Conservation (phyloP, 2,113 vertebrate species). For the Mixornis gularis region DNA sequence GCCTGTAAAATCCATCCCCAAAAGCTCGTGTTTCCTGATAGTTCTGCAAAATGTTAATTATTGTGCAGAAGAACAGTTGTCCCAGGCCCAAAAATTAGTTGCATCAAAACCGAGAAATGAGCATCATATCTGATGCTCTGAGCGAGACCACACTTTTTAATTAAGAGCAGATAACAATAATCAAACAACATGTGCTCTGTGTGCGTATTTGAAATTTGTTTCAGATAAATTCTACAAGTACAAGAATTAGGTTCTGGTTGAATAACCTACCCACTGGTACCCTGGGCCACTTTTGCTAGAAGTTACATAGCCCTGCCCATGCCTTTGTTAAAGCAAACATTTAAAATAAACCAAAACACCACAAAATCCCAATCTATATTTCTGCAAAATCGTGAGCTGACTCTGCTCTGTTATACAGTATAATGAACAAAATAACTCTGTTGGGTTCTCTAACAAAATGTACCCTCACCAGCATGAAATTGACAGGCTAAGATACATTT, state of each 20-base stretch:
- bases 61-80: background rate
- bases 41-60: background rate
- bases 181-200: background rate
- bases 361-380: background rate
- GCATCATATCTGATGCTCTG: background rate
- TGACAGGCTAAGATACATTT: constrained; percentile 24
- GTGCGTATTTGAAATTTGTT: background rate
- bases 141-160: background rate
- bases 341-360: background rate
- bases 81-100: background rate
- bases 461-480: background rate
- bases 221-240: background rate
- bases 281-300: background rate
- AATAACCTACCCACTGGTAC: background rate
- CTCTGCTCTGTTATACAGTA: background rate
- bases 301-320: background rate
- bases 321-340: background rate
- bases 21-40: background rate
- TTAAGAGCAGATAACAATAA: background rate
- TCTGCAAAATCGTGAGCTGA: background rate
- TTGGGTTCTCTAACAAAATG: constrained; percentile 5
- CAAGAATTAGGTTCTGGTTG: background rate
- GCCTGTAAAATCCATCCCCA: background rate
- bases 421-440: background rate
- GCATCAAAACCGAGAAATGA: background rate